phyloP scores from a whole-genome alignment of 1,140 invertebrate species.

The Drosophila insularis region DNA sequence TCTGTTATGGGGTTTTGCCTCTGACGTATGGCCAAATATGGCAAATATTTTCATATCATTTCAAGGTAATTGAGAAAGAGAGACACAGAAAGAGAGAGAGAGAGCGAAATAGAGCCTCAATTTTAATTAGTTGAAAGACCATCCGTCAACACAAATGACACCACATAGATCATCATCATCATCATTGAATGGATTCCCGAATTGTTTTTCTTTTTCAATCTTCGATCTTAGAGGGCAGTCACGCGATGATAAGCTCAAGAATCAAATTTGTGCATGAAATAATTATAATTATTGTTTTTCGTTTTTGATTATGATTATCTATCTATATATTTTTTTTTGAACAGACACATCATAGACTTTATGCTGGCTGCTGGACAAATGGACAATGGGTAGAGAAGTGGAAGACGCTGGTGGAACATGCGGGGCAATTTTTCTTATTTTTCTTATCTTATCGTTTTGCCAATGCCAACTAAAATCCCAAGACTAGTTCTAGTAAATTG shows the following conservation, averaged over 20 bases:
- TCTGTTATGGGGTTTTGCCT: slow-evolving; percentile 32
- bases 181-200: neutral
- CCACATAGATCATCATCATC: slow-evolving; percentile 38
- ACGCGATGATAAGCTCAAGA: slow-evolving; percentile 74
- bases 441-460: neutral
- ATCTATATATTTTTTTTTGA: slow-evolving; percentile 7
- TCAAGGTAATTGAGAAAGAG: neutral
- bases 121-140: slow-evolving; percentile 55
- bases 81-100: neutral
- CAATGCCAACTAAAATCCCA: neutral
- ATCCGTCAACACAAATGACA: slow-evolving; percentile 48
- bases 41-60: slow-evolving; percentile 1
- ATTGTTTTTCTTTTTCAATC: slow-evolving; percentile 6
- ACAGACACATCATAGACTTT: slow-evolving; percentile 9
- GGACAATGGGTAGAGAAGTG: neutral
- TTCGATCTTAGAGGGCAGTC: slow-evolving; percentile 31
- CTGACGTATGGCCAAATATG: slow-evolving; percentile 26
- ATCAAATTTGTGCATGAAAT: slow-evolving; percentile 73
- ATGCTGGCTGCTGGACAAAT: slow-evolving; percentile 48
- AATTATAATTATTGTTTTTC: slow-evolving; percentile 15
- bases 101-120: neutral
- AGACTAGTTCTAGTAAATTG: too few relatives aligned
- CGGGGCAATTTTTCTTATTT: neutral
- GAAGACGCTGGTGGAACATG: neutral
- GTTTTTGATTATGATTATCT: slow-evolving; percentile 52